Evolutionary conservation across 2,113 vertebrate genomes (phyloP), one percentile per base, ranked within the genome.

Genomic region (Megaceryle maxima): DNA sequence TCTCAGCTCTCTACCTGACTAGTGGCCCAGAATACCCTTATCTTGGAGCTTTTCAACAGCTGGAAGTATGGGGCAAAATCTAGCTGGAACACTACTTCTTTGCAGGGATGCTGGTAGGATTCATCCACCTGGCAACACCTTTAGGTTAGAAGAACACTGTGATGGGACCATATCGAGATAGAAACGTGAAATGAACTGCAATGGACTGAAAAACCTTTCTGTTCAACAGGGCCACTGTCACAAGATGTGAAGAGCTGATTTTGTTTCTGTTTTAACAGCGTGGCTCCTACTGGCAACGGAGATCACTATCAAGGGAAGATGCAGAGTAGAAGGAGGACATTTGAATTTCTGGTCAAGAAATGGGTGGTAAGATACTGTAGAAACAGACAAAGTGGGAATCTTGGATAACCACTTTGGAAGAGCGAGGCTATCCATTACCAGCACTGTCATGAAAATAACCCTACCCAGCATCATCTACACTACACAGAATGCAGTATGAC

Each of bases 151-250:
- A 86, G 10, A 15, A 73, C 33, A 13, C 16, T 51, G 13, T 29
- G 48, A 19, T 2, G 2, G 53, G 25, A 37, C 15, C 0, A 0
- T 55, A 48, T 13, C 17, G 43, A 22, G 12, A 35, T 88, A 39
- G 11, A 68, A 46, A 53, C 4, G 7, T 33, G 16, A 7, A 8
- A 70, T 56, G 67, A 63, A 41, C 48, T 64, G 20, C 37, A 63
- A 9, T 5, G 16, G 39, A n/a, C 22, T 46, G 12, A 80, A 91
- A 89, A 93, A 31, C 9, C 6, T 63, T 55, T 25, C 35, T 51
- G 39, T 35, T 16, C 9, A 22, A 46, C 19, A 21, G 7, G 15
- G 8, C 15, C 48, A 37, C 13, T 2, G 0, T 24, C 28, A 60
- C 0, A 9, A 73, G 7, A 24, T 74, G 31, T 53, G 26, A 87